Evolutionary conservation across 2,113 vertebrate species (phyloP).

Genomic region (Shinisaurus crocodilurus): DNA sequence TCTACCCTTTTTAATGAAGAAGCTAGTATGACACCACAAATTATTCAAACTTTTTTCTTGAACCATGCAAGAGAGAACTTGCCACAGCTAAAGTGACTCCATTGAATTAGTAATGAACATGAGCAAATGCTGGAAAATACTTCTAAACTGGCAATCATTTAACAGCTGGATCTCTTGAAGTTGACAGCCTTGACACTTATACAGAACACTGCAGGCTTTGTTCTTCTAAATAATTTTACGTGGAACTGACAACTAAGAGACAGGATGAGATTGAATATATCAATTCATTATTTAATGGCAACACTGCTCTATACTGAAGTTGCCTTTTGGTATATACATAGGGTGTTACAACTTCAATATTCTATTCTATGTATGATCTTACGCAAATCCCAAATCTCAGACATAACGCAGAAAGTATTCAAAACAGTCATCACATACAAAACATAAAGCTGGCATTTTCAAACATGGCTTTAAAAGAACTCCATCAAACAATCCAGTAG

Average conservation of each 20-base stretch:
- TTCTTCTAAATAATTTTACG: conserved; percentile 27
- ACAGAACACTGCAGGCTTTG: not conserved
- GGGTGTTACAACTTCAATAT: not conserved
- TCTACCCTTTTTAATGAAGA: conserved; percentile 47
- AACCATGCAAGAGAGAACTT: conserved; percentile 35
- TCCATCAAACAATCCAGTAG: not conserved
- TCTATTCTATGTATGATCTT: not conserved
- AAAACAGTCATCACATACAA: not conserved
- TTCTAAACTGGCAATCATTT: conserved; percentile 27
- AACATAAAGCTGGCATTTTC: not conserved
- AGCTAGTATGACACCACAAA: conserved; percentile 37
- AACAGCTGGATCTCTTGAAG: conserved; percentile 31
- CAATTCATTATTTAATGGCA: conserved; percentile 16
- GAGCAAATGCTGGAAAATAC: conserved; percentile 30
- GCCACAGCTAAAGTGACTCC: conserved; percentile 36
- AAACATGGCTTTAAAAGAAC: not conserved
- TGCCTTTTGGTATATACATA: not conserved
- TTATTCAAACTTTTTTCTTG: conserved; percentile 43
- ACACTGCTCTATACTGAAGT: not conserved
- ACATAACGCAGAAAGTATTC: not conserved
- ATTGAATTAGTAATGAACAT: conserved; percentile 49
- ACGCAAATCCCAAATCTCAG: not conserved
- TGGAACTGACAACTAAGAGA: conserved; percentile 18
- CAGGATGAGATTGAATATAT: conserved; percentile 4
- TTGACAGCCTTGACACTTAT: not conserved